Evolutionary conservation across 2,113 vertebrate genomes (phyloP), one percentile per base, ranked within the genome.

Genomic region (Aythya baeri): DNA sequence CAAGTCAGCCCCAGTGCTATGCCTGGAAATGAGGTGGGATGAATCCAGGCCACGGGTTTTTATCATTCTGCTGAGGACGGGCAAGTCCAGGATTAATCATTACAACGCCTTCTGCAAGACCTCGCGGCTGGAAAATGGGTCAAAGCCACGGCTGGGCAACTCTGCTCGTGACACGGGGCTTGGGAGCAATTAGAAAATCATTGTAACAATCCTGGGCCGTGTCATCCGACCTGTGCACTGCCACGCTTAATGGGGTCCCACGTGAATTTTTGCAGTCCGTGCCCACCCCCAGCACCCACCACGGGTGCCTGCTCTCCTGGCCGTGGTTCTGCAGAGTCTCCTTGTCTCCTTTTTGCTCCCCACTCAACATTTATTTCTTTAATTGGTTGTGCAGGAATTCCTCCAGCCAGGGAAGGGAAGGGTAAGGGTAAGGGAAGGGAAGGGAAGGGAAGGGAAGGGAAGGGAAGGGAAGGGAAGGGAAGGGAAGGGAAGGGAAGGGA

Each of bases 51-150:
- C 89, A 85, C 22, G 13, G n/a, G 2, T 75, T 91, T 74, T 59
- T 55, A 81, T 63, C 2, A 2, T 90, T 95, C 86, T 93, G 92
- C 88, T 96, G 91, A 89, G 91, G 84, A 83, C 67, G n/a, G 72
- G 81, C 6, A 96, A 87, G 75, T 71, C 59, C 58, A 41, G 55
- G 63, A 70, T 95, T 95, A 95, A 97, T 88, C 34, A 95, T 92
- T 93, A 95, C 79, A 85, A 70, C 9, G 63, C 44, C 36, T 94
- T 83, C 91, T 89, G 71, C 86, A 66, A 91, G 75, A 84, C 41
- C 50, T 63, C 74, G 78, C 66, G 73, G 87, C 84, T 83, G 75
- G 79, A 89, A 95, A 95, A 91, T 88, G 78, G 91, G 93, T 94
- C 94, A 96, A 36, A 94, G 75, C 73, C 89, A 87, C 3, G 1